A percentile compares a stretch with the other conserved stretches of the same genome.
Conservation (phyloP, 2,888 invertebrate genomes). For the Neoaliturus tenellus region DNA sequence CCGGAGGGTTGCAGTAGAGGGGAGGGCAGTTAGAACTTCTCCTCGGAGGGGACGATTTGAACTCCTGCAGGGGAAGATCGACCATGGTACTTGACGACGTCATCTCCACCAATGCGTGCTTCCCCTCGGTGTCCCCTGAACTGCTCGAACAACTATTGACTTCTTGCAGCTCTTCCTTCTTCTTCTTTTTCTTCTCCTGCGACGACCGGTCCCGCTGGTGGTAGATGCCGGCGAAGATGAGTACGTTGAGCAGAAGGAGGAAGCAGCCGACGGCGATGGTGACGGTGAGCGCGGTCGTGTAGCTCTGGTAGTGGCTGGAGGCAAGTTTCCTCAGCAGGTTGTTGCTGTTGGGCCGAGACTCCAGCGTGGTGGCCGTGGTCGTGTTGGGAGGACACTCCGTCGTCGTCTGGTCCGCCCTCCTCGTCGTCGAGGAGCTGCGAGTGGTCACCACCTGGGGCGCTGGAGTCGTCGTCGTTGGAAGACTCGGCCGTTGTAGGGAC, state of each 20-base stretch:
- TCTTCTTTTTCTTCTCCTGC: conserved; percentile 73
- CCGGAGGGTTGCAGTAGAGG: conserved; percentile 65
- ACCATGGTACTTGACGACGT: conserved; percentile 74
- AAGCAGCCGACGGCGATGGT: conserved; percentile 93
- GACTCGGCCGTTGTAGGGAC: conserved; percentile 80
- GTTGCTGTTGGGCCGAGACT: conserved; percentile 76
- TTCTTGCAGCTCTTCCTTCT: conserved; percentile 86
- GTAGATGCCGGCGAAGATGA: conserved; percentile 93
- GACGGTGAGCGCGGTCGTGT: conserved; percentile 91
- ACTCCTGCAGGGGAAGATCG: conserved; percentile 80
- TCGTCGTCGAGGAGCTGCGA: conserved; percentile 66
- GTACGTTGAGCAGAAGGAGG: conserved; percentile 85
- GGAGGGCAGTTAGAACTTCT: conserved; percentile 67
- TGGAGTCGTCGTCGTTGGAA: conserved; percentile 73
- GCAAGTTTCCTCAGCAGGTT: conserved; percentile 85
- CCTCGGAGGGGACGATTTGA: conserved; percentile 75
- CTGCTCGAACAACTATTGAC: conserved; percentile 70
- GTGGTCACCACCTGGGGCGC: conserved; percentile 72
- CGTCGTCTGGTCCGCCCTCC: conserved; percentile 71
- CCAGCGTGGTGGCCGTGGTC: conserved; percentile 70
- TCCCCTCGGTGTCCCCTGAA: conserved; percentile 65
- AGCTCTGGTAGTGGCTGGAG: conserved; percentile 91
- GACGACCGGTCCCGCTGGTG: conserved; percentile 83
- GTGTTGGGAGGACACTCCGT: conserved; percentile 86
- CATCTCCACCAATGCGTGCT: conserved; percentile 72